phyloP scores from a whole-genome alignment of 2,797 vertebrate genomes.

The Helarctos malayanus region DNA sequence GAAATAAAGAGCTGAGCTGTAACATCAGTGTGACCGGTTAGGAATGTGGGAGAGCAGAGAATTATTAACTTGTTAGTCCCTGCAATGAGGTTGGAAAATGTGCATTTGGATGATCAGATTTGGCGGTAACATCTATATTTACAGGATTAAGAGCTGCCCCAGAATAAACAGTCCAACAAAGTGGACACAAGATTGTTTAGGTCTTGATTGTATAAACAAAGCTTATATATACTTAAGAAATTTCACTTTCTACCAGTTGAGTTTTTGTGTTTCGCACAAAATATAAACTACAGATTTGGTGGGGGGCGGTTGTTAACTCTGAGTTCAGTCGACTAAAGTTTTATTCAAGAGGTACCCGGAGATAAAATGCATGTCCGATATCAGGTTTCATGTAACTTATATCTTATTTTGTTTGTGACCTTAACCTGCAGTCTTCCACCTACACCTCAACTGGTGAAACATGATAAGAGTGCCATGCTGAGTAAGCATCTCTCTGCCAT shows the following conservation, averaged over 20 bases:
- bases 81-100: neutral
- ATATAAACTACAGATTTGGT: neutral
- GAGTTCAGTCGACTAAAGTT: constrained; percentile 46
- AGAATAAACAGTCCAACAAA: constrained; percentile 28
- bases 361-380: constrained; percentile 80
- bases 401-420: constrained; percentile 73
- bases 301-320: neutral
- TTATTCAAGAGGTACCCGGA: constrained; percentile 29
- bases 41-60: neutral
- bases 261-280: constrained; percentile 64
- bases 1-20: neutral
- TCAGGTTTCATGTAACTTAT: constrained; percentile 70
- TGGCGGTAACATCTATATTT: neutral
- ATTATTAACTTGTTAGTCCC: neutral
- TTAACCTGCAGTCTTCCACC: constrained; percentile 75
- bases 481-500: constrained; percentile 81
- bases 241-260: neutral
- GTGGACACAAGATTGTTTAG: neutral
- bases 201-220: constrained; percentile 28
- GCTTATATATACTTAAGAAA: neutral
- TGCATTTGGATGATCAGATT: neutral
- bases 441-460: constrained; percentile 77
- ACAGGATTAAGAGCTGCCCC: neutral
- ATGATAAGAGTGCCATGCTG: constrained; percentile 74
- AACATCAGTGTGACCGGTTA: neutral